phyloP scores from a whole-genome alignment of 2,113 vertebrate genomes.

The Mirza zaza region DNA sequence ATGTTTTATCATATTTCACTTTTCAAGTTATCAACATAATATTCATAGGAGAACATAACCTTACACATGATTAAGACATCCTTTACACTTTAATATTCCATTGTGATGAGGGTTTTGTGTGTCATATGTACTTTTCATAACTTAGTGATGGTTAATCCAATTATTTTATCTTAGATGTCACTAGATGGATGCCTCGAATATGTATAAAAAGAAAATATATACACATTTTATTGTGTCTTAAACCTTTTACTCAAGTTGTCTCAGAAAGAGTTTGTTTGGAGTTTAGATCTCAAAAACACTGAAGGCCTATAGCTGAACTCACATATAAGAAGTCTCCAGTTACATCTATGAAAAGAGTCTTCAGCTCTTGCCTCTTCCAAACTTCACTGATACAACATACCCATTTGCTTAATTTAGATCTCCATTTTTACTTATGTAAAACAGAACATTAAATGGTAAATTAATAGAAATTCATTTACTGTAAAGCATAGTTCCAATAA shows the following conservation, averaged over 20 bases:
- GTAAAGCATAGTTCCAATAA: background rate
- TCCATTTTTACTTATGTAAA: background rate
- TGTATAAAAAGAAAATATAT: too few relatives aligned
- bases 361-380: background rate
- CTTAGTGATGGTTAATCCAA: background rate
- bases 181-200: background rate
- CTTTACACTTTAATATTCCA: too few relatives aligned
- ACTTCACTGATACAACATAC: background rate
- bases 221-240: too few relatives aligned
- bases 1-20: background rate
- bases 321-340: background rate
- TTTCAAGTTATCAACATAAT: background rate
- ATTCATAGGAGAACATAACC: background rate
- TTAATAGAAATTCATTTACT: background rate
- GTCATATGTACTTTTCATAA: background rate
- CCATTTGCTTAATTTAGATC: background rate
- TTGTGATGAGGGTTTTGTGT: too few relatives aligned
- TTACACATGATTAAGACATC: background rate
- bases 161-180: background rate
- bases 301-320: background rate
- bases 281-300: too few relatives aligned
- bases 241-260: too few relatives aligned
- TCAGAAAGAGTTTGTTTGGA: too few relatives aligned
- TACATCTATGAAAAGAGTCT: background rate
- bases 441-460: background rate